Conservation (phyloP, 2,888 invertebrate genomes). For the Adelphocoris suturalis region DNA sequence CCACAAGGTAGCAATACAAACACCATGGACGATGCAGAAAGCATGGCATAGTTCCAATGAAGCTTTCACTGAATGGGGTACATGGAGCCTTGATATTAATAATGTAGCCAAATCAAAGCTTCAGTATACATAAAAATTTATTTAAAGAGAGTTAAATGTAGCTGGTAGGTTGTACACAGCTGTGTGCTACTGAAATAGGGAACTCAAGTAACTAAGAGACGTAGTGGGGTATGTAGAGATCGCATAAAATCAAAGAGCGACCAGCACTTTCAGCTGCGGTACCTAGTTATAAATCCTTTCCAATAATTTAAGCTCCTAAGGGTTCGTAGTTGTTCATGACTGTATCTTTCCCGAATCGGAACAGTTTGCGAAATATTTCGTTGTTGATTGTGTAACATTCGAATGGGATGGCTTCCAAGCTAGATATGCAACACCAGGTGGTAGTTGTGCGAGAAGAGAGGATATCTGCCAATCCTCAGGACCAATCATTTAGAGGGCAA, state of each 20-base stretch:
- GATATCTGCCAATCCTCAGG: neutral
- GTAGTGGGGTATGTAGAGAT: neutral
- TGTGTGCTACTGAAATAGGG: neutral
- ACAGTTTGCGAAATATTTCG: too few relatives aligned
- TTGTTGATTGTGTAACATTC: too few relatives aligned
- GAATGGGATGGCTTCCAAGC: too few relatives aligned
- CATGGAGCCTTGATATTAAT: neutral
- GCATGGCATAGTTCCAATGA: neutral
- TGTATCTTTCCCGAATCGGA: too few relatives aligned
- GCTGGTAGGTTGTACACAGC: neutral
- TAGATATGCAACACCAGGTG: too few relatives aligned
- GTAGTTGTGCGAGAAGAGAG: neutral
- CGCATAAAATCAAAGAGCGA: too few relatives aligned
- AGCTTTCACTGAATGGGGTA: neutral
- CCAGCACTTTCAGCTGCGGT: too few relatives aligned
- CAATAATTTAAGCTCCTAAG: too few relatives aligned
- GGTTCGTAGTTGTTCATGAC: too few relatives aligned
- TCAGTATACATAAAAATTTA: neutral
- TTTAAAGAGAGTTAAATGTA: neutral
- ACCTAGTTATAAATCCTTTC: too few relatives aligned
- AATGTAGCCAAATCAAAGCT: neutral
- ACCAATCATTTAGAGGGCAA: neutral
- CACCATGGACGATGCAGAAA: neutral
- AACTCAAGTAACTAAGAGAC: neutral
- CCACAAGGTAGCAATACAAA: neutral